Conservation (phyloP, 2,797 vertebrate genomes). For the Megalops cyprinoides region DNA sequence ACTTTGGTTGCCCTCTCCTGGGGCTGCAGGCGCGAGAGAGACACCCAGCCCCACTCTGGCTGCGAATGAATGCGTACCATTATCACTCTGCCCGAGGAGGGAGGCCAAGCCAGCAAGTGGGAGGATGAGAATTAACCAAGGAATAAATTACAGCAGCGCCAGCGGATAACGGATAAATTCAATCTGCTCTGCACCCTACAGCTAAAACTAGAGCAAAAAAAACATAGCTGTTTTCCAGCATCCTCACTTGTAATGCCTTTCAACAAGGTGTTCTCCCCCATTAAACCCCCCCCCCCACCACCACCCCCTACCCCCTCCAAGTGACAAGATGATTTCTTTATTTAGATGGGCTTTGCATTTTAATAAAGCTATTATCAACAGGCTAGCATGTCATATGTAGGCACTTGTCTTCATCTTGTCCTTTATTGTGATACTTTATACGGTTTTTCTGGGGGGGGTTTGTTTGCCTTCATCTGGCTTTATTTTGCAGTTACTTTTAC, state of each 20-base stretch:
- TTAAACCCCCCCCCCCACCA: slow-evolving; percentile 15
- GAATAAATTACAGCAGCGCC: slow-evolving; percentile 63
- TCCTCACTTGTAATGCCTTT: slow-evolving; percentile 47
- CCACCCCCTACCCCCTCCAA: no score
- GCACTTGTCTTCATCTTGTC: background rate
- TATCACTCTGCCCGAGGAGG: slow-evolving; percentile 20
- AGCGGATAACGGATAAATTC: slow-evolving; percentile 62
- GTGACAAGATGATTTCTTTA: slow-evolving; percentile 57
- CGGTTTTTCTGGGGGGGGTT: no score
- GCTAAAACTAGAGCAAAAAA: slow-evolving; percentile 55
- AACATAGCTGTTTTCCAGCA: slow-evolving; percentile 47
- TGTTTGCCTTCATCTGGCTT: background rate
- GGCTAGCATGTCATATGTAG: background rate
- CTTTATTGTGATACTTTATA: background rate
- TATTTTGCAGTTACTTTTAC: background rate
- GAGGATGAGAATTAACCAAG: slow-evolving; percentile 64
- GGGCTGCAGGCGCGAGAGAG: background rate
- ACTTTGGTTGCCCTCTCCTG: slow-evolving; percentile 9
- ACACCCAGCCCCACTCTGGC: slow-evolving; percentile 4
- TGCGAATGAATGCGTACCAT: slow-evolving; percentile 15
- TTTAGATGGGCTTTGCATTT: slow-evolving; percentile 67
- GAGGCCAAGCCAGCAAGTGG: slow-evolving; percentile 42
- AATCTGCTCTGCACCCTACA: slow-evolving; percentile 58
- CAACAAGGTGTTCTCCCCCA: slow-evolving; percentile 35
- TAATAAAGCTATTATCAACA: slow-evolving; percentile 55